A percentile compares a stretch with the other conserved stretches of the same genome.
Evolutionary conservation across 2,888 invertebrate species (phyloP).

Genomic region (Platerodrilus igneus): DNA sequence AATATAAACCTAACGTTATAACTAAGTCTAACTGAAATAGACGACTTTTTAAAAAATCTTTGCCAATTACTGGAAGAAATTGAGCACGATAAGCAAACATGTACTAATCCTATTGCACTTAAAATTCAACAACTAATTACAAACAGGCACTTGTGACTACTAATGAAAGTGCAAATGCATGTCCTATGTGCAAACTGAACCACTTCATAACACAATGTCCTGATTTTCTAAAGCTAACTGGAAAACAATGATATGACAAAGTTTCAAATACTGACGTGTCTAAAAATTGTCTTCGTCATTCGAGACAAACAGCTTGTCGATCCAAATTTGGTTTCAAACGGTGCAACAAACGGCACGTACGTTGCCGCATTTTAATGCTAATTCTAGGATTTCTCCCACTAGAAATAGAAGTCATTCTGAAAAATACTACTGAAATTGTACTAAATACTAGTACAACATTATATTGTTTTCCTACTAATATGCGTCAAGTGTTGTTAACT

Average conservation of each 20-base stretch:
- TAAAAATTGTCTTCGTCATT: constrained; percentile 1
- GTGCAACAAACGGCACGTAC: constrained; percentile 5
- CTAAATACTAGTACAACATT: too few species aligned
- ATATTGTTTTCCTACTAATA: too few species aligned
- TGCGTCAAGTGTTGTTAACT: constrained; percentile 7
- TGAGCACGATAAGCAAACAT: too few species aligned
- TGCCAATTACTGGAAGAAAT: too few species aligned
- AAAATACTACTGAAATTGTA: too few species aligned
- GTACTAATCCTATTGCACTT: too few species aligned
- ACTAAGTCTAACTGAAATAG: too few species aligned
- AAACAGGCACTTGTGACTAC: background rate
- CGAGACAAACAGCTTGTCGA: background rate
- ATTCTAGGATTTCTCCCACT: too few species aligned
- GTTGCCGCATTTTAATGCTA: constrained; percentile 1
- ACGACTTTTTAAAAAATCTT: too few species aligned
- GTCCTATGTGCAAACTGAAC: background rate
- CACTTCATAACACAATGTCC: background rate
- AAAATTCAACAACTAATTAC: too few species aligned
- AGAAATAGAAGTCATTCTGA: too few species aligned
- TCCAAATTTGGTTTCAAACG: constrained; percentile 5
- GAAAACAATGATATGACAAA: background rate
- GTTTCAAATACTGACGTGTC: background rate
- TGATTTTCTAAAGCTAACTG: background rate
- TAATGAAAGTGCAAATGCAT: background rate
- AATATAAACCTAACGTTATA: too few species aligned